Conservation (phyloP, 2,797 vertebrate species). For the Lycodopsis pacificus region DNA sequence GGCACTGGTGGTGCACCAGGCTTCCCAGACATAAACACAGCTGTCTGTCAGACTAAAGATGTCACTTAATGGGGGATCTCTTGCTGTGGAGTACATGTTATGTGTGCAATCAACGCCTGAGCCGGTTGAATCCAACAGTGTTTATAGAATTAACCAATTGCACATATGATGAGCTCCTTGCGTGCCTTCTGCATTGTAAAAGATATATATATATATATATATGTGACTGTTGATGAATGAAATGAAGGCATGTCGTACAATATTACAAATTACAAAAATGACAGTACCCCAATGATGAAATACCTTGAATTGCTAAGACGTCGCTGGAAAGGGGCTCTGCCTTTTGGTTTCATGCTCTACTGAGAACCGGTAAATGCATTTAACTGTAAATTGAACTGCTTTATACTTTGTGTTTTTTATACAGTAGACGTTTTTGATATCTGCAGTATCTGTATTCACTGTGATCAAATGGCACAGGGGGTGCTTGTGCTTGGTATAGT, state of each 20-base stretch:
- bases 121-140: conserved; percentile 48
- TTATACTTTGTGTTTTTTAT: conserved; percentile 83
- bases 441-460: conserved; percentile 73
- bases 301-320: conserved; percentile 40
- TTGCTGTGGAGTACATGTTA: conserved; percentile 48
- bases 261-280: conserved; percentile 62
- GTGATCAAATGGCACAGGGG: conserved; percentile 73
- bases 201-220: conserved; percentile 18
- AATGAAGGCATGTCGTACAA: conserved; percentile 58
- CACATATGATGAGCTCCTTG: conserved; percentile 74
- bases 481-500: conserved; percentile 71
- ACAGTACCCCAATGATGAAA: conserved; percentile 45
- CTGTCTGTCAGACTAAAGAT: conserved; percentile 49
- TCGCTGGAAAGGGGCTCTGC: conserved; percentile 51
- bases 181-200: conserved; percentile 78
- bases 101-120: conserved; percentile 53
- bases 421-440: conserved; percentile 81
- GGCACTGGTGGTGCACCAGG: conserved; percentile 26
- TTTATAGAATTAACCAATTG: conserved; percentile 55
- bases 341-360: conserved; percentile 61
- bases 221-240: conserved; percentile 71
- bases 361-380: conserved; percentile 64
- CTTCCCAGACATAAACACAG: conserved; percentile 54
- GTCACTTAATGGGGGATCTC: conserved; percentile 57
- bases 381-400: conserved; percentile 74